A percentile compares a stretch with the other conserved stretches of the same genome.
phyloP scores from a whole-genome alignment of 1,140 invertebrate genomes.

The Diabrotica undecimpunctata region DNA sequence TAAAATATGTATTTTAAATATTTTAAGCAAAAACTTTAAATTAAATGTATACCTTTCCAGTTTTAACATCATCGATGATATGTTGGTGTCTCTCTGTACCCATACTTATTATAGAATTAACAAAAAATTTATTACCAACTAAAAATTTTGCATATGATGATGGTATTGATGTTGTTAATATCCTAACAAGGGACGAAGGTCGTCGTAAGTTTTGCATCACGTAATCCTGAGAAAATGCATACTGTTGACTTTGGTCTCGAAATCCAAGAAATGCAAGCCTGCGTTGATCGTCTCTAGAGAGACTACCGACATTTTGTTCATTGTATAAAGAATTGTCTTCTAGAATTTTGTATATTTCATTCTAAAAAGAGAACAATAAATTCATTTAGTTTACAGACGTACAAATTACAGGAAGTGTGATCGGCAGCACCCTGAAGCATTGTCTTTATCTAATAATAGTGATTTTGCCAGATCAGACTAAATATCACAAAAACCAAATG shows the following conservation, averaged over 20 bases:
- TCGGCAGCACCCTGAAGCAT: no score
- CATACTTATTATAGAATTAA: constrained; percentile 61
- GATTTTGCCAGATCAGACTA: no score
- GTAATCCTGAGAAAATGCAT: constrained; percentile 60
- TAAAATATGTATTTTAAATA: no score
- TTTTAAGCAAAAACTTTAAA: no score
- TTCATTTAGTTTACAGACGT: no score
- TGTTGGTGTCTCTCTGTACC: constrained; percentile 73
- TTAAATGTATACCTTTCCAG: constrained; percentile 54
- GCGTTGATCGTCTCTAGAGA: constrained; percentile 59
- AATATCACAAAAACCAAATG: no score
- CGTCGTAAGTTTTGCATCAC: constrained; percentile 40
- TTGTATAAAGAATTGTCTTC: constrained; percentile 23
- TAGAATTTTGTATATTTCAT: constrained; percentile 30
- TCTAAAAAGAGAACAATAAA: constrained; percentile 20
- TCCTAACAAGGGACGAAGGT: constrained; percentile 18
- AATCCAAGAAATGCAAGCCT: constrained; percentile 58
- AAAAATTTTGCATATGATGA: constrained; percentile 30
- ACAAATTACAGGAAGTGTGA: no score
- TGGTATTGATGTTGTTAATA: constrained; percentile 27
- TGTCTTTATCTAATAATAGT: no score
- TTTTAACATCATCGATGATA: constrained; percentile 62
- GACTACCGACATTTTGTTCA: background rate
- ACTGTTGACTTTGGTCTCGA: constrained; percentile 61
- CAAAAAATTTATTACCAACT: constrained; percentile 52